Base-by-base conservation (phyloP, 2,888 invertebrate genomes). In the Caenorhabditis macrosperma region DNA sequence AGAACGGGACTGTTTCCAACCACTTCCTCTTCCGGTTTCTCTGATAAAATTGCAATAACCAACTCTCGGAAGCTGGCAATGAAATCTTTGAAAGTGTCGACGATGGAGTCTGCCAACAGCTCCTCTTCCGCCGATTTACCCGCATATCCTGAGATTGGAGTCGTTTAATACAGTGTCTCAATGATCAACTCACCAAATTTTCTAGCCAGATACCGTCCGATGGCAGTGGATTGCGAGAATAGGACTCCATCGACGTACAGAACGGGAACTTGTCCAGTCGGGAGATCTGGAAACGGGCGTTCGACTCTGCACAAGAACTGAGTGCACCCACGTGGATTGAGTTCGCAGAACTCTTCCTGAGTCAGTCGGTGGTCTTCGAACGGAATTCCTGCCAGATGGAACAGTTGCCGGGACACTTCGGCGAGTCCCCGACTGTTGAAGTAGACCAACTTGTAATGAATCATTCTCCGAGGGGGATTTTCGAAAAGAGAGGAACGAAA, bases 281-380 rank as follows among this genome's bases (percentile, higher is more conserved):
- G 68, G 1, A 52, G 35, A 46, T 44, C 68, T 68, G 59, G n/a
- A 52, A 63, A 17, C 26, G n/a, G 7, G n/a, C n/a, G n/a, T n/a
- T n/a, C n/a, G n/a, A n/a, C n/a, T n/a, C n/a, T n/a, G n/a, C n/a
- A n/a, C n/a, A n/a, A n/a, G n/a, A n/a, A n/a, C n/a, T n/a, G n/a
- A 30, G 7, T 4, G 30, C 26, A 61, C 69, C n/a, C 4, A 69
- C 69, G 52, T 0, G 60, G 33, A 33, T 69, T 69, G 28, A 61
- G 4, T 10, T 48, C n/a, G n/a, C 35, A 7, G 10, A 71, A 61
- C 44, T 71, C 71, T 33, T 61, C 44, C 3, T 48, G 52, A 1
- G 52, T 44, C 4, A 69, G 20, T 12, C 69, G n/a, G 5, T 60
- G 44, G 24, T 69, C 69, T 54, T 69, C 60, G n/a, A 69, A 69